phyloP scores from a whole-genome alignment of 1,140 invertebrate species.

The Mactra quadrangularis region DNA sequence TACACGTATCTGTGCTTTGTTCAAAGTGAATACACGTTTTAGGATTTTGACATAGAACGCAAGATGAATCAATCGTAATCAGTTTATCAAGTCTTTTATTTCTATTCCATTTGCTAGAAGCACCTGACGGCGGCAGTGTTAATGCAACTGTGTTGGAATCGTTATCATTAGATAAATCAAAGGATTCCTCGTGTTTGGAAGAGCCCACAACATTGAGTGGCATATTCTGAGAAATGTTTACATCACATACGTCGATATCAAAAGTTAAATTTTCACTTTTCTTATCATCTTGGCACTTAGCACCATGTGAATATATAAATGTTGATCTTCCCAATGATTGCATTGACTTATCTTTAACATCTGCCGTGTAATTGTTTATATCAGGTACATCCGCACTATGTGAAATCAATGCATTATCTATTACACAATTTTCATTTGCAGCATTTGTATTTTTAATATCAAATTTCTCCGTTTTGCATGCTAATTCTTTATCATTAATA shows the following conservation, averaged over 20 bases:
- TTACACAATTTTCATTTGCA: too few species aligned
- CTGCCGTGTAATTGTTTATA: too few species aligned
- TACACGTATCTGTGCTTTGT: too few species aligned
- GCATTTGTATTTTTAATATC: too few species aligned
- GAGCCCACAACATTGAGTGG: slow-evolving; percentile 12
- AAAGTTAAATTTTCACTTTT: slow-evolving; percentile 11
- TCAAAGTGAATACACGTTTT: not conserved
- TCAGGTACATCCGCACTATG: too few species aligned
- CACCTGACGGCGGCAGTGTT: slow-evolving; percentile 17
- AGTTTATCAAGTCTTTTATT: slow-evolving; percentile 46
- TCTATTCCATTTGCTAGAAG: not conserved
- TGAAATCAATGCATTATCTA: too few species aligned
- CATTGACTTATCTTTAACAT: too few species aligned
- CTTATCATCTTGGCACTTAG: slow-evolving; percentile 13
- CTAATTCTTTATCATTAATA: too few species aligned
- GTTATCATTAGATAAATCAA: slow-evolving; percentile 5
- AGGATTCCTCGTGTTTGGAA: not conserved
- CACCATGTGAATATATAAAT: not conserved
- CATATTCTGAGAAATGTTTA: slow-evolving; percentile 23
- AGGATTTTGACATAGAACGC: slow-evolving; percentile 4
- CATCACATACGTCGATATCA: slow-evolving; percentile 17
- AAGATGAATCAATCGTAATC: slow-evolving; percentile 6
- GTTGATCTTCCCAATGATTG: too few species aligned
- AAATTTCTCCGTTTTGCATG: too few species aligned
- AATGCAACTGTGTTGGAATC: slow-evolving; percentile 2